Evolutionary conservation across 2,797 vertebrate genomes (phyloP).

Genomic region (Muraenolepis orangiensis): DNA sequence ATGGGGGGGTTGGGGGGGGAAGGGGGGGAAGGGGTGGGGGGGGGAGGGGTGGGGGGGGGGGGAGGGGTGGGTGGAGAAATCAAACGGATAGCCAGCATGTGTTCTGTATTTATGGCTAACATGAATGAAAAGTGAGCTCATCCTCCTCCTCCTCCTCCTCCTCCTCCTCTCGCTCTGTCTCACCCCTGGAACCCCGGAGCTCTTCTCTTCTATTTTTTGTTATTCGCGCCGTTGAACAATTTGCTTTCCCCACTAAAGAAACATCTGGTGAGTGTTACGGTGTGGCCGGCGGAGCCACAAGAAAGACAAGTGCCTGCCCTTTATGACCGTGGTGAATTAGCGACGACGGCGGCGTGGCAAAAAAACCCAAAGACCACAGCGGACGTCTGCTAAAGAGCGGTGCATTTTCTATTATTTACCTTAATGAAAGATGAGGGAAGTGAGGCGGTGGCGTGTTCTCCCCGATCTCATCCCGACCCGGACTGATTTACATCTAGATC

Average conservation of each 20-base stretch:
- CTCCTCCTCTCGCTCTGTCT: constrained; percentile 54
- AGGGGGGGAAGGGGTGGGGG: constrained; percentile 22
- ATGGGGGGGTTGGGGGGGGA: no score
- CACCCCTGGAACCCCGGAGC: constrained; percentile 37
- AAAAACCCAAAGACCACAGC: constrained; percentile 39
- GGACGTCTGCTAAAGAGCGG: constrained; percentile 30
- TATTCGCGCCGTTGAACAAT: constrained; percentile 38
- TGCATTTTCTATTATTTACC: constrained; percentile 4
- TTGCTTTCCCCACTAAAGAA: constrained; percentile 33
- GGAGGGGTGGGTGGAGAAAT: constrained; percentile 47
- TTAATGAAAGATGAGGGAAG: background rate
- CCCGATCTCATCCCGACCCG: background rate
- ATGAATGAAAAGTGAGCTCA: constrained; percentile 79
- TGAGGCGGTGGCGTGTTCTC: constrained; percentile 1
- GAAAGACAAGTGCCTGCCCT: constrained; percentile 51
- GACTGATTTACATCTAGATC: background rate
- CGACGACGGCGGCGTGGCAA: constrained; percentile 38
- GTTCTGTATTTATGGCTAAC: constrained; percentile 77
- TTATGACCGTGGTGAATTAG: constrained; percentile 36
- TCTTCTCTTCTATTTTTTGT: no score
- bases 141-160: constrained; percentile 72
- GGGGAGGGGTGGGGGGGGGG: constrained; percentile 30
- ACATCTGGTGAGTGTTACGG: constrained; percentile 72
- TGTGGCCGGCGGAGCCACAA: constrained; percentile 59
- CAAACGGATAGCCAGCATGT: constrained; percentile 71